Base-by-base conservation (phyloP, 2,113 vertebrate species). In the Chamaea fasciata region DNA sequence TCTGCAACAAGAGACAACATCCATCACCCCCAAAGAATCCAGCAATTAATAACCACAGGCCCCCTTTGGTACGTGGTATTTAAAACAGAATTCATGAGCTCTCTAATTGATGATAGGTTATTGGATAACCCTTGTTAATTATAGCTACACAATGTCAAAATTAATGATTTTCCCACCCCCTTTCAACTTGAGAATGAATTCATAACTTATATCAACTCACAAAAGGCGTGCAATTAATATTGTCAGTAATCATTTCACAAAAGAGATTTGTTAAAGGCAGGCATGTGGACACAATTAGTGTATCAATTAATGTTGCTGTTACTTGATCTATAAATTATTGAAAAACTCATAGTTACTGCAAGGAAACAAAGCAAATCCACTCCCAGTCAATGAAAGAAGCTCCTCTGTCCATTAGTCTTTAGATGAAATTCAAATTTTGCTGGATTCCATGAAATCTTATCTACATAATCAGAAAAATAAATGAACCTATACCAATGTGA, bases 81-180 rank as follows among this genome's bases (percentile, higher is more conserved):
- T 96, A 90, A 97, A 97, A 90, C 7, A 97, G 95, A 97, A 97
- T 60, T 75, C 94, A 85, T 50, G 67, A 91, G 80, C 88, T 70
- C 74, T 52, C 94, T 97, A 97, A 98, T 95, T 97, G 97, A 96
- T 96, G 87, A 97, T 90, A 87, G 97, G 94, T 96, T 97, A 98
- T 97, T 97, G 97, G 95, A 97, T 95, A 98, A 96, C 69, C 97
- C 96, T 90, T 94, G 97, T 97, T 98, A 98, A 98, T 97, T 97
- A 98, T 63, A 96, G 95, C 96, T 96, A 95, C 83, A 97, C 95
- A 98, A 97, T 96, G 95, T 95, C 96, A 97, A 93, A 95, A 97
- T 98, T 97, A 98, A 98, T 98, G 97, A 97, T 96, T 97, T 98
- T 96, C 97, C 97, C 97, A 97, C 95, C 95, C 92, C 90, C 88